Conservation (phyloP, 2,113 vertebrate genomes). For the Micromys minutus region DNA sequence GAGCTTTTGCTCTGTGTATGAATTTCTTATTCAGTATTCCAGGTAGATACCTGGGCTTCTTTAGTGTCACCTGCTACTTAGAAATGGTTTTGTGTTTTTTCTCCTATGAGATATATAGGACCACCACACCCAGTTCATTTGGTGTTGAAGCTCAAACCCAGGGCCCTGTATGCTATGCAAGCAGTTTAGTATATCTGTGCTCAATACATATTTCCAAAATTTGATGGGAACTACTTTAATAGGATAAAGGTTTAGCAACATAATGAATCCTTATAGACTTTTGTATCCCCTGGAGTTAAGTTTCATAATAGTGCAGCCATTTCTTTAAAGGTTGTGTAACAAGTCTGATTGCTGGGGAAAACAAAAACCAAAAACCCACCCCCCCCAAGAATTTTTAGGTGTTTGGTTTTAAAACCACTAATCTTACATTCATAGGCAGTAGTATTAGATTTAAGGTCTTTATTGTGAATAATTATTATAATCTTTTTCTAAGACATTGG, state of each 20-base stretch:
- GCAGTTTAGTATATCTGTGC: constrained; percentile 22
- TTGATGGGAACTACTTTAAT: constrained; percentile 39
- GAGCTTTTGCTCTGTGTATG: background rate
- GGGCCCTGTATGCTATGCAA: too few species aligned
- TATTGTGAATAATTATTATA: constrained; percentile 70
- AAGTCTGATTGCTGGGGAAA: constrained; percentile 56
- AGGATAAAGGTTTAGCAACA: constrained; percentile 39
- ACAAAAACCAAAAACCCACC: background rate
- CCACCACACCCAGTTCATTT: too few species aligned
- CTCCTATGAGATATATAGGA: background rate
- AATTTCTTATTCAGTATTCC: constrained; percentile 31
- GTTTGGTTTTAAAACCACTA: constrained; percentile 63
- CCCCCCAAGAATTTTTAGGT: constrained; percentile 42
- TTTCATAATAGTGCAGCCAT: constrained; percentile 57
- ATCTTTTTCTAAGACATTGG: constrained; percentile 52
- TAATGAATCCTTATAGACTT: constrained; percentile 53
- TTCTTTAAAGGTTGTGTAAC: constrained; percentile 69
- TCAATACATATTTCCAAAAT: constrained; percentile 57
- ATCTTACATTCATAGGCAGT: constrained; percentile 62
- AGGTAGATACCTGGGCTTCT: background rate
- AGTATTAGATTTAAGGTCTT: constrained; percentile 70
- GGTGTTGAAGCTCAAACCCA: too few species aligned
- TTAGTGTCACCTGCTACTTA: constrained; percentile 47
- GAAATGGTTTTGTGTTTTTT: constrained; percentile 10
- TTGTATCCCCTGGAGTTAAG: constrained; percentile 11